Evolutionary conservation across 1,140 invertebrate genomes (phyloP).

Genomic region (Listronotus bonariensis): DNA sequence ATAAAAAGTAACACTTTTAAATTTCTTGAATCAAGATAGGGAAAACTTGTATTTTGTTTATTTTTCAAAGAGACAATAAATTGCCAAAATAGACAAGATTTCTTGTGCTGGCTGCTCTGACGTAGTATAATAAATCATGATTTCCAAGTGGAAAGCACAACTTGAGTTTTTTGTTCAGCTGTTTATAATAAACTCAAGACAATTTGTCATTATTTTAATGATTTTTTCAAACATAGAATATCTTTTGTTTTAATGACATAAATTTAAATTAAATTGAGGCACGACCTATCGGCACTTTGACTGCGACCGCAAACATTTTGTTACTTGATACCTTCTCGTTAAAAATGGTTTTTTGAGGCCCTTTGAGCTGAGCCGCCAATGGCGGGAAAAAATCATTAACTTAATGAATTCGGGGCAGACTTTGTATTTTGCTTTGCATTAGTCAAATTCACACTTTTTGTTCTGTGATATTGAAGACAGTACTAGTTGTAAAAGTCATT

Average conservation of each 20-base stretch:
- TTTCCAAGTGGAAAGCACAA: too few species aligned
- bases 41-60: too few species aligned
- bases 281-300: conserved; percentile 21
- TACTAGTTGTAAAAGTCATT: too few species aligned
- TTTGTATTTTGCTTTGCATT: conserved; percentile 20
- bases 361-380: conserved; percentile 19
- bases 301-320: conserved; percentile 18
- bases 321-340: conserved; percentile 28
- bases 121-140: too few species aligned
- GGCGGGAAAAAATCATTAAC: conserved; percentile 27
- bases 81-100: too few species aligned
- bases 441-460: conserved; percentile 32
- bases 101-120: too few species aligned
- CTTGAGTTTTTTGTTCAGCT: too few species aligned
- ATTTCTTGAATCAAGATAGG: too few species aligned
- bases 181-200: neutral
- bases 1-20: too few species aligned
- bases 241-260: neutral
- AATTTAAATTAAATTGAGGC: conserved; percentile 24
- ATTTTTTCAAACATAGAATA: neutral
- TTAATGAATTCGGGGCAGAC: conserved; percentile 17
- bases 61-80: too few species aligned
- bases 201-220: neutral
- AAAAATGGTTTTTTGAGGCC: conserved; percentile 14
- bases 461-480: neutral